Conservation (phyloP, 2,888 invertebrate genomes). For the Melikaiella ostensackeni region DNA sequence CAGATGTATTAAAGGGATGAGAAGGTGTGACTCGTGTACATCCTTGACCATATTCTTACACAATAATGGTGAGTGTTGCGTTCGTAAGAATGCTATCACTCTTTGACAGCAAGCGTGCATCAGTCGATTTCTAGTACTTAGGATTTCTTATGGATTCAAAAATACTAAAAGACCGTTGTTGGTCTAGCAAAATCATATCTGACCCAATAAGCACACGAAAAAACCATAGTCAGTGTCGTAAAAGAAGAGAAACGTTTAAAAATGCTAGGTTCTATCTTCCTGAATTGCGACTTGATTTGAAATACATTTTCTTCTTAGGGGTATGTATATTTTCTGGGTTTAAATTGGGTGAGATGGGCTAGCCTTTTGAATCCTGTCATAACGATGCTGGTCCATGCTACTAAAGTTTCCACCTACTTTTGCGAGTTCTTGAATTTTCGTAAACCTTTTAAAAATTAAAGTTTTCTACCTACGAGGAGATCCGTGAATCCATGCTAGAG, state of each 20-base stretch:
- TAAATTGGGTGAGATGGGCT: too few species aligned
- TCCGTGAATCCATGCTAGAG: too few species aligned
- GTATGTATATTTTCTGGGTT: too few species aligned
- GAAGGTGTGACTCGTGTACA: too few species aligned
- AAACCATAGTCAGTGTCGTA: neutral
- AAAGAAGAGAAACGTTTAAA: neutral
- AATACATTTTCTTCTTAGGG: too few species aligned
- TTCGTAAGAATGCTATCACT: too few species aligned
- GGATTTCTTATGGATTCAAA: neutral
- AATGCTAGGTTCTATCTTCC: neutral
- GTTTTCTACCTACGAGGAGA: too few species aligned
- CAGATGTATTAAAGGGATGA: too few species aligned
- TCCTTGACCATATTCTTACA: too few species aligned
- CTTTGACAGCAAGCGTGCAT: neutral
- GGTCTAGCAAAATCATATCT: neutral
- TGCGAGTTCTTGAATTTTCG: constrained; percentile 43
- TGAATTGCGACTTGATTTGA: neutral
- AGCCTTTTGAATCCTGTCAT: too few species aligned
- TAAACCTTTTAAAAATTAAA: constrained; percentile 53
- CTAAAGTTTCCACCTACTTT: neutral
- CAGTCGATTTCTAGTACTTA: neutral
- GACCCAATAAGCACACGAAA: neutral
- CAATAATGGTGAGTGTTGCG: too few species aligned
- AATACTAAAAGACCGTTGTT: neutral
- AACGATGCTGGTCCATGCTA: neutral